Evolutionary conservation across 1,140 invertebrate species (phyloP), one percentile per base, ranked within the genome.

Genomic region (Microplitis mediator): DNA sequence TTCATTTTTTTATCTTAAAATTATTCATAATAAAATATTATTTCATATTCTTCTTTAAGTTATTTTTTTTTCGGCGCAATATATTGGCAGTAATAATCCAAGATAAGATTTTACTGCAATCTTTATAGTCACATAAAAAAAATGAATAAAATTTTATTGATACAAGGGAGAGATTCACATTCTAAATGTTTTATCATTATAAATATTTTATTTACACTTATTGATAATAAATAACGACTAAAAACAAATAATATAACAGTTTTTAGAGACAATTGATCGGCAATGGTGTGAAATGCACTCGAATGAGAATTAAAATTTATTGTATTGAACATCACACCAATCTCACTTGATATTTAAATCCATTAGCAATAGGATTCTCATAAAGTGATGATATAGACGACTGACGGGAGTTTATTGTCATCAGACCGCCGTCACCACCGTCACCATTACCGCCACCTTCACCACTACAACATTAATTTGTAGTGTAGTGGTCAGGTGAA

Each of bases 401-500:
- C 23, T 61, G 60, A 61, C 32, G 23, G 60, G 39, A 45, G 39
- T 45, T 11, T 9, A 45, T 45, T 11, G 39, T 45, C 60, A 63
- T 35, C 4, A 63, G 14, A 63, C 13, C 35, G 5, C 35, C 5
- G 11, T 39, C 32, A 39, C 5, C 16, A 45, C 4, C 14, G 51
- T 9, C 39, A 50, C 14, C 39, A 31, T 50, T 8, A 36, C 39
- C 63, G 51, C 31, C 39, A 31, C 50, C 23, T 54, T 67, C 32
- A 23, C 56, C 16, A 58, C 39, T 45, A 45, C 11, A 11, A 45
- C 39, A 45, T 45, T 45, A 6, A 45, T 45, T 45, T 45, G 39
- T 11, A 45, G 39, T 45, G 16, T 64, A 64, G 65, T 67, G 65
- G 31, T 67, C 51, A 54, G 39, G 65, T 67, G 23, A 34, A 67